These are phyloP conservation scores for Caenorhabditis sp. DNA, from an alignment of 2,888 invertebrate species.

Conservation along the genomic window DNA sequence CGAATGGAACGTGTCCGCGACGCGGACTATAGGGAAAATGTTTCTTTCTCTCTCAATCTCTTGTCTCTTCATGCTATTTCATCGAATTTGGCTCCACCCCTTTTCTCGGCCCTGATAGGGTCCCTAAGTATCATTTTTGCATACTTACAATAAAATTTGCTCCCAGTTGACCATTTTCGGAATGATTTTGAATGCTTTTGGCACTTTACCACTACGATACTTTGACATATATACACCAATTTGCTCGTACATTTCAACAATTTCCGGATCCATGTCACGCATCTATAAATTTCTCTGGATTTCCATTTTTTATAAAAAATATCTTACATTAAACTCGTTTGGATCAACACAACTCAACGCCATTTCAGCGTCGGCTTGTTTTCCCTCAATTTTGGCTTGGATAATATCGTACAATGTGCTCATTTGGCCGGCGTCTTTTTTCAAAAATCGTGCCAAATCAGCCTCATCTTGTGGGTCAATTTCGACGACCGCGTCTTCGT, in stretches of 20 bases:
- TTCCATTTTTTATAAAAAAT: background rate
- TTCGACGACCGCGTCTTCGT: constrained; percentile 53
- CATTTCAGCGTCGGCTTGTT: constrained; percentile 50
- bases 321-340: constrained; percentile 47
- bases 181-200: constrained; percentile 96
- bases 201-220: constrained; percentile 93
- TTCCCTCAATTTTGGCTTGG: constrained; percentile 74
- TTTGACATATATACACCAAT: constrained; percentile 84
- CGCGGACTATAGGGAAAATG: too few relatives aligned
- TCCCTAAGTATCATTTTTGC: too few relatives aligned
- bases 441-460: constrained; percentile 84
- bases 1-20: too few relatives aligned
- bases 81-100: too few relatives aligned
- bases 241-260: constrained; percentile 87
- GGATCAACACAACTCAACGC: constrained; percentile 44
- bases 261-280: constrained; percentile 79
- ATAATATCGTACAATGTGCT: constrained; percentile 88
- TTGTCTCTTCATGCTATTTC: too few relatives aligned
- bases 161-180: constrained; percentile 78
- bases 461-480: constrained; percentile 77
- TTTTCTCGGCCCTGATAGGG: too few relatives aligned
- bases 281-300: constrained; percentile 40
- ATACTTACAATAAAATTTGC: constrained; percentile 71
- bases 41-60: too few relatives aligned
- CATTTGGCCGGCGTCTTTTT: constrained; percentile 76